Conservation (phyloP, 2,113 vertebrate species). For the Ophthalmolycus amberensis region DNA sequence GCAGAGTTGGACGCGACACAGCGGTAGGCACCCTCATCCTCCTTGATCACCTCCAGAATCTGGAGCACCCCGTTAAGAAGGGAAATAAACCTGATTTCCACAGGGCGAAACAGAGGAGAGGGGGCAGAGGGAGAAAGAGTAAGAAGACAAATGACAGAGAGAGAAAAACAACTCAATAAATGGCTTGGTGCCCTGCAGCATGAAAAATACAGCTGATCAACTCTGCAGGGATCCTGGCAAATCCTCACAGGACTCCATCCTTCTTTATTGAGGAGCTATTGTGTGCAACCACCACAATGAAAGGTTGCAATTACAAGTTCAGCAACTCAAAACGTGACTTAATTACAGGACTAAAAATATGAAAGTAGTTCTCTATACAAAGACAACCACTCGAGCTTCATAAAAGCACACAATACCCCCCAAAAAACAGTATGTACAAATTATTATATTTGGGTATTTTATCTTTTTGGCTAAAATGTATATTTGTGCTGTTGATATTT, state of each 20-base stretch:
- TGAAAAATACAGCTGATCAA: constrained; percentile 22
- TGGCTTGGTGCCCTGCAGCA: constrained; percentile 19
- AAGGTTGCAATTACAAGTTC: neutral
- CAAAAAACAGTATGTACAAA: neutral
- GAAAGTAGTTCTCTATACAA: neutral
- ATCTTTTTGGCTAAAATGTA: neutral
- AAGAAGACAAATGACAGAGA: neutral
- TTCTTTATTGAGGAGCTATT: constrained; percentile 20
- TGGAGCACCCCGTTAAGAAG: constrained; percentile 96
- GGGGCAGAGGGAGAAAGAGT: constrained; percentile 13
- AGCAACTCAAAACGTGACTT: neutral
- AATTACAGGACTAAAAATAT: neutral
- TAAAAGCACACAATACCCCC: neutral
- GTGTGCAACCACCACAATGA: neutral
- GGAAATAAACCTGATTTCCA: constrained; percentile 86
- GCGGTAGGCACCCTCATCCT: constrained; percentile 89
- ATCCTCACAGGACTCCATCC: constrained; percentile 16
- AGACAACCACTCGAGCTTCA: neutral
- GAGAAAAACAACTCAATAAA: constrained; percentile 26
- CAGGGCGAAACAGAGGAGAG: constrained; percentile 2
- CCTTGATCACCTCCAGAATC: constrained; percentile 88
- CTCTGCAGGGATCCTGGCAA: neutral
- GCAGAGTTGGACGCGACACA: constrained; percentile 90
- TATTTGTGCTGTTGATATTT: constrained; percentile 41
- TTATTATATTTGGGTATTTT: neutral